Conservation (phyloP, 2,888 invertebrate species). For the Eledona agricola region DNA sequence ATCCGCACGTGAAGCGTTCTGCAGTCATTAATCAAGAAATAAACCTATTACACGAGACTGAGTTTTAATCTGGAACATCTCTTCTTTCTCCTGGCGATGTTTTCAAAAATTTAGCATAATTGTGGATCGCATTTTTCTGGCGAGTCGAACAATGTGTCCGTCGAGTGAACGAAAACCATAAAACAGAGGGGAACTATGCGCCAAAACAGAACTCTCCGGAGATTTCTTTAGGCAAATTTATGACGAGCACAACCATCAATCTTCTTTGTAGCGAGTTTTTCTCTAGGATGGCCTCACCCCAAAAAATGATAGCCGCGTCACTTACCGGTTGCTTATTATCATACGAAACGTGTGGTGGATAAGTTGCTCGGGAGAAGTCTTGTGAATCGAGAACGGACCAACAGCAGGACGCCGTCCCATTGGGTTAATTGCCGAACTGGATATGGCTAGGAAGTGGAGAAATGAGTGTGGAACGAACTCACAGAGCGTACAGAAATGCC, state of each 20-base stretch:
- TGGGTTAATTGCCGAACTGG: conserved; percentile 46
- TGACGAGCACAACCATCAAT: conserved; percentile 54
- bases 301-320: conserved; percentile 29
- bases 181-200: conserved; percentile 46
- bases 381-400: conserved; percentile 17
- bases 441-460: conserved; percentile 47
- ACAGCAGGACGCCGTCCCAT: conserved; percentile 22
- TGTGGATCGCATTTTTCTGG: conserved; percentile 56
- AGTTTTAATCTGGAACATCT: too few species aligned
- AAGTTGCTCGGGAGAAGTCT: conserved; percentile 13
- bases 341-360: conserved; percentile 10
- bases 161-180: conserved; percentile 53
- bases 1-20: too few species aligned
- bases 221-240: conserved; percentile 56
- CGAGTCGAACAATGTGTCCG: conserved; percentile 56
- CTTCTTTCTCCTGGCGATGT: conserved; percentile 3
- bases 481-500: conserved; percentile 54
- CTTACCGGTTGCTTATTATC: conserved; percentile 28
- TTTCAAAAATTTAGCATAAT: conserved; percentile 51
- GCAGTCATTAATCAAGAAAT: too few species aligned
- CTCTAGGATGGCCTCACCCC: not conserved
- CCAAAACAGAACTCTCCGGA: conserved; percentile 31
- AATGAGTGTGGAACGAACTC: conserved; percentile 44
- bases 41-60: too few species aligned
- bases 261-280: conserved; percentile 44